A percentile compares a stretch with the other conserved stretches of the same genome.
Evolutionary conservation across 2,113 vertebrate species (phyloP).

Genomic region (Oceanodroma tethys): DNA sequence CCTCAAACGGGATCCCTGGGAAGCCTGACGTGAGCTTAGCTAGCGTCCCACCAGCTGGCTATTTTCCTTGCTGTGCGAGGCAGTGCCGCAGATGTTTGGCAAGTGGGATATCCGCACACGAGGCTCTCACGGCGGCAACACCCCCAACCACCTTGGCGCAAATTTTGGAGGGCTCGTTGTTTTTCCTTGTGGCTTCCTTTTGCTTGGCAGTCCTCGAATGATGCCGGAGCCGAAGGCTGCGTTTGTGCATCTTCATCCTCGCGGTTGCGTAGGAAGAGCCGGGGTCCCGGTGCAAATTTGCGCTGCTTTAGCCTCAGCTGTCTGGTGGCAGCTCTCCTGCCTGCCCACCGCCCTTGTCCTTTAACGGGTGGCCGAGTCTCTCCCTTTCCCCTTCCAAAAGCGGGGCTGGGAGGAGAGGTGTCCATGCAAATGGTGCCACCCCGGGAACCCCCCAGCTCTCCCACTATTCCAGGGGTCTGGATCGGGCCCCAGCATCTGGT

Average conservation of each 20-base stretch:
- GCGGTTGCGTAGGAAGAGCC: background rate
- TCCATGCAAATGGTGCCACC: background rate
- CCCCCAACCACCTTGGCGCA: accelerated
- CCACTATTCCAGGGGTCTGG: background rate
- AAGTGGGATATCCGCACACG: background rate
- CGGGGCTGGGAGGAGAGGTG: background rate
- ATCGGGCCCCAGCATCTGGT: background rate
- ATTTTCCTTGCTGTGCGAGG: background rate
- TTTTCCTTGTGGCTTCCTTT: background rate
- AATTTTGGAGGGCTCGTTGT: background rate
- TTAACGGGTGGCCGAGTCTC: background rate
- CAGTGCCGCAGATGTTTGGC: background rate
- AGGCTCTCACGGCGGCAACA: background rate
- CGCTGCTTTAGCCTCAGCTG: background rate
- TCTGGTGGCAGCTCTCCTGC: background rate
- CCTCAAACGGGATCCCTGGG: background rate
- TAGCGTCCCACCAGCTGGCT: background rate
- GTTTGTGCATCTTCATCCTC: background rate
- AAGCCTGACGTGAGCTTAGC: background rate
- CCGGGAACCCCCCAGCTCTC: too few species aligned
- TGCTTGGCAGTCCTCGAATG: background rate
- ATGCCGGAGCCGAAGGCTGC: accelerated
- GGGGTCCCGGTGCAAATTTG: background rate
- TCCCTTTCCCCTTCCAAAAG: background rate
- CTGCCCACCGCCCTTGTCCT: background rate